Base-by-base conservation (phyloP, 2,888 invertebrate species). In the Andrena flavipes region DNA sequence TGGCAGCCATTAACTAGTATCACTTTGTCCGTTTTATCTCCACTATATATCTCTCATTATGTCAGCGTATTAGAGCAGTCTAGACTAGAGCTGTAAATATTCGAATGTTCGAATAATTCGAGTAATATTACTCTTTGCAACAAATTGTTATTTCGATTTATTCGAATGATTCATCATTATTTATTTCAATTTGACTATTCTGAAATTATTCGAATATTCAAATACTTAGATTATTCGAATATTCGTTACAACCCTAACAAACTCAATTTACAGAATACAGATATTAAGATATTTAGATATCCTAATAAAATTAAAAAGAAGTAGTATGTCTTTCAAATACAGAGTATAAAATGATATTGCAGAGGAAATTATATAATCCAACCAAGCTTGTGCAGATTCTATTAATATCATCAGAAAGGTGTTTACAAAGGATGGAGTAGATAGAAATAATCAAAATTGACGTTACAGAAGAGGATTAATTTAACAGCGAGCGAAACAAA, bases 1-100 rank as follows among this genome's bases (percentile, higher is more conserved):
- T 87, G 82, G 80, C 84, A 88, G 86, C 87, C 87, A 81, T 90
- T 88, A 90, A 91, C 89, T 87, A 86, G 80, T 84, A 86, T 89
- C 82, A 86, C 84, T 84, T 84, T 82, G 67, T 65, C 42, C 70
- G 54, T 76, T 70, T 67, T 85, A 83, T 89, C 85, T 83, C 60
- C 70, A 64, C 62, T 64, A 65, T 42, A 29, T 48, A 82, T 87
- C 87, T 75, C 30, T 42, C 69, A 68, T 77, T 73, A 59, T 80
- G 84, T 76, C 76, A 64, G 51, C 54, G 56, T 1, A 29, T 29
- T 29, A 20, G 13, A 64, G 51, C 54, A 65, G 23, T 29, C 13
- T 42, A 42, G 16, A 42, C 5, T 16, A 42, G 42, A 42, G 42
- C 42, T 42, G 42, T 42, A 42, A 42, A 42, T 42, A 42, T 13